Conservation (phyloP, 1,140 invertebrate genomes). For the Parasteatoda tepidariorum region DNA sequence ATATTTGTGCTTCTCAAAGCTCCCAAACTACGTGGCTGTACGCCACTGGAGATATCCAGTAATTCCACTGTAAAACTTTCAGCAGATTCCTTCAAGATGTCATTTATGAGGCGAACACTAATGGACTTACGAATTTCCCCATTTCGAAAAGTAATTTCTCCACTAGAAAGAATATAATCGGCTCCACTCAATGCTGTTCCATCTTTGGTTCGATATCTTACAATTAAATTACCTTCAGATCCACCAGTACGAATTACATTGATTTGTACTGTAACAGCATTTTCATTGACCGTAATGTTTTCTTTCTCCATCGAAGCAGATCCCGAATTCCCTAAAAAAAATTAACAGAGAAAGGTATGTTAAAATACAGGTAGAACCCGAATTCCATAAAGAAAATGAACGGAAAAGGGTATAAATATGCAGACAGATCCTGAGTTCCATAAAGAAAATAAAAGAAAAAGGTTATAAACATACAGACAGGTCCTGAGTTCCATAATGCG, state of each 20-base stretch:
- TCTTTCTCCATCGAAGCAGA: neutral
- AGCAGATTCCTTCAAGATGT: constrained; percentile 62
- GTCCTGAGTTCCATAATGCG: no score
- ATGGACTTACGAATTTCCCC: constrained; percentile 71
- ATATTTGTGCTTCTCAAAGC: neutral
- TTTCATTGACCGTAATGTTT: constrained; percentile 74
- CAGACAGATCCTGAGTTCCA: no score
- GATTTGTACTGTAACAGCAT: constrained; percentile 71
- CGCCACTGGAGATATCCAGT: no score
- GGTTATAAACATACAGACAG: no score
- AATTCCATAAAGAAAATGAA: no score
- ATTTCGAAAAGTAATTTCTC: constrained; percentile 73
- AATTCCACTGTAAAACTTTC: neutral
- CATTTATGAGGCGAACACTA: constrained; percentile 75
- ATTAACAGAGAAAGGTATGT: no score
- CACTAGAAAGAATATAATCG: constrained; percentile 73
- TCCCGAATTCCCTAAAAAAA: neutral
- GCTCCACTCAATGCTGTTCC: constrained; percentile 72
- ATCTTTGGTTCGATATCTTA: constrained; percentile 74
- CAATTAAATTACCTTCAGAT: constrained; percentile 73
- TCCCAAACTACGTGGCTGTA: neutral
- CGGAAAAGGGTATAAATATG: no score
- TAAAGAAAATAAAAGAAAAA: no score
- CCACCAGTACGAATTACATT: constrained; percentile 72
- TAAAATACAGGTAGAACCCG: no score